These are phyloP conservation scores for Pyrrhosoma nymphula DNA, from an alignment of 2,888 invertebrate species.

Conservation along the genomic window DNA sequence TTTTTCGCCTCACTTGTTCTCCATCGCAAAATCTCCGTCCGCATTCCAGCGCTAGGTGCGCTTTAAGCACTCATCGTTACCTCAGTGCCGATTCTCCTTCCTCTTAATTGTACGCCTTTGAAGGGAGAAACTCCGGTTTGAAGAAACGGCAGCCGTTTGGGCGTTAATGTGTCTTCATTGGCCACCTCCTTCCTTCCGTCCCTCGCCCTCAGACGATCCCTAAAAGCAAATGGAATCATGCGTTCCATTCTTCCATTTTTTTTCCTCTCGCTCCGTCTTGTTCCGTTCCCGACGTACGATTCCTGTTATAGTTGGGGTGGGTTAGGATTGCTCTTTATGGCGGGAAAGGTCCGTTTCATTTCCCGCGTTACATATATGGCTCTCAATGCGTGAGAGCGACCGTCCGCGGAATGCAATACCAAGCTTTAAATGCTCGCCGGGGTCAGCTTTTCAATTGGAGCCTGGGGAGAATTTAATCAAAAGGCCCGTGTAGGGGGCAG, in stretches of 20 bases:
- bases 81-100: too few species aligned
- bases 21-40: too few species aligned
- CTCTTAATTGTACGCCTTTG: neutral
- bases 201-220: neutral
- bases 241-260: neutral
- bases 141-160: too few species aligned
- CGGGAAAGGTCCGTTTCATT: neutral
- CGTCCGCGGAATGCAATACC: neutral
- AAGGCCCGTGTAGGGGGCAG: neutral
- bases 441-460: conserved; percentile 39
- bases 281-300: neutral
- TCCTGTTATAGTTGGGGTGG: neutral
- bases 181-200: neutral
- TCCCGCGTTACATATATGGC: neutral
- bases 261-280: neutral
- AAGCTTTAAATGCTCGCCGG: neutral
- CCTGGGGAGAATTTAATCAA: neutral
- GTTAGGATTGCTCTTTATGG: neutral
- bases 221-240: neutral
- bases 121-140: neutral
- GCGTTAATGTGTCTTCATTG: neutral
- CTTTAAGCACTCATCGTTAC: too few species aligned
- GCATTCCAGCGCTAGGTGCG: too few species aligned
- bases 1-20: too few species aligned
- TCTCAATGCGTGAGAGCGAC: neutral